Evolutionary conservation across 2,797 vertebrate genomes (phyloP).

Genomic region (Gobio occitaniae): DNA sequence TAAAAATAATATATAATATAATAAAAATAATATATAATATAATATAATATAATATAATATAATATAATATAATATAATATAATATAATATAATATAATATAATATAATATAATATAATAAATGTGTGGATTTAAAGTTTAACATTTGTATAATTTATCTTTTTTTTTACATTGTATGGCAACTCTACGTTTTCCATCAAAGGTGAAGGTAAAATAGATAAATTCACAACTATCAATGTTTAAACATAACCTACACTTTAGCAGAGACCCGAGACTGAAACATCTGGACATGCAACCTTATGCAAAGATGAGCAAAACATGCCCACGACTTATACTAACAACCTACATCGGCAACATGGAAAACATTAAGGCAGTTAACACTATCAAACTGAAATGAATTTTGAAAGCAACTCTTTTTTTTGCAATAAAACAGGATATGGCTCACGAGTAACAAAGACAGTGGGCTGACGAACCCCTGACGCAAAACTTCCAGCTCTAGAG

Average conservation of each 20-base stretch:
- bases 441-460: slow-evolving; percentile 31
- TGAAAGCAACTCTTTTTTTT: slow-evolving; percentile 27
- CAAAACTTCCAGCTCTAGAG: slow-evolving; percentile 24
- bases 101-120: neutral
- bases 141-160: neutral
- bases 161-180: neutral
- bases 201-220: slow-evolving; percentile 9
- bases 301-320: slow-evolving; percentile 10
- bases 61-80: too few relatives aligned
- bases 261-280: neutral
- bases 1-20: too few relatives aligned
- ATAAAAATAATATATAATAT: neutral
- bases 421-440: slow-evolving; percentile 39
- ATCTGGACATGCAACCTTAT: slow-evolving; percentile 21
- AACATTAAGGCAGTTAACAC: slow-evolving; percentile 28
- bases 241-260: neutral
- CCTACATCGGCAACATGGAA: neutral
- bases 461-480: slow-evolving; percentile 26
- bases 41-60: too few relatives aligned
- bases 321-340: neutral
- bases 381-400: slow-evolving; percentile 1
- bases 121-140: neutral
- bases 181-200: too few relatives aligned
- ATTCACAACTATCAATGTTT: neutral
- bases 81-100: neutral